Conservation (phyloP, 2,113 vertebrate species). For the Poicephalus meyeri region DNA sequence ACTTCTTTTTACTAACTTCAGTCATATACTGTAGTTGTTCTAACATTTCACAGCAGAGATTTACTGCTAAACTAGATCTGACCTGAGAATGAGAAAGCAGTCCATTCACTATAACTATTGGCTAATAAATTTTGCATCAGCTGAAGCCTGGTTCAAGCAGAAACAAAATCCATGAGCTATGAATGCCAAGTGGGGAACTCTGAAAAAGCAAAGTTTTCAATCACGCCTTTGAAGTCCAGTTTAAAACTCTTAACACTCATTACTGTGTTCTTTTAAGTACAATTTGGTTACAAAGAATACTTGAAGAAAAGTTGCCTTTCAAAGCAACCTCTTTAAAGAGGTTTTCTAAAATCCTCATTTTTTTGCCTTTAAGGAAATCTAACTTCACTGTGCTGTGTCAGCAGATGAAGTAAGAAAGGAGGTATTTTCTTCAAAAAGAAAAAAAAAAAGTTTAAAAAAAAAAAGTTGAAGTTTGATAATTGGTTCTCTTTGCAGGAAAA, state of each 20-base stretch:
- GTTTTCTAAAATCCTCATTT: background rate
- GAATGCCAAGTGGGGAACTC: conserved; percentile 14
- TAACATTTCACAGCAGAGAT: conserved; percentile 74
- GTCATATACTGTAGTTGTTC: conserved; percentile 73
- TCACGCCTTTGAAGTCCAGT: background rate
- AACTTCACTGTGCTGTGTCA: background rate
- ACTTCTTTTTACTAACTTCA: conserved; percentile 80
- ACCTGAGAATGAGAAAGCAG: conserved; percentile 27
- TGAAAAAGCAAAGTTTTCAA: background rate
- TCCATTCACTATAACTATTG: background rate
- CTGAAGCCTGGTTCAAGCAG: background rate
- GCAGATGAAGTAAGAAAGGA: conserved; percentile 7
- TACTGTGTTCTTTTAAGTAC: background rate
- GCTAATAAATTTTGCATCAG: conserved; percentile 24
- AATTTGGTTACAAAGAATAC: background rate
- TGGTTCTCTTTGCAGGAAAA: conserved; percentile 23
- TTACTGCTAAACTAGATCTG: conserved; percentile 56
- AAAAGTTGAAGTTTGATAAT: background rate
- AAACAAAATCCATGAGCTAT: background rate
- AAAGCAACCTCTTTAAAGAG: background rate
- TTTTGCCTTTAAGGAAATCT: background rate
- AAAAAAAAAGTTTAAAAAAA: background rate
- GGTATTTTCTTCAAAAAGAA: background rate
- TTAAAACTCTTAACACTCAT: background rate
- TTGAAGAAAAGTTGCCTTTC: background rate